A percentile compares a stretch with the other conserved stretches of the same genome.
Evolutionary conservation across 2,797 vertebrate genomes (phyloP).

Genomic region (Protonibea diacanthus): DNA sequence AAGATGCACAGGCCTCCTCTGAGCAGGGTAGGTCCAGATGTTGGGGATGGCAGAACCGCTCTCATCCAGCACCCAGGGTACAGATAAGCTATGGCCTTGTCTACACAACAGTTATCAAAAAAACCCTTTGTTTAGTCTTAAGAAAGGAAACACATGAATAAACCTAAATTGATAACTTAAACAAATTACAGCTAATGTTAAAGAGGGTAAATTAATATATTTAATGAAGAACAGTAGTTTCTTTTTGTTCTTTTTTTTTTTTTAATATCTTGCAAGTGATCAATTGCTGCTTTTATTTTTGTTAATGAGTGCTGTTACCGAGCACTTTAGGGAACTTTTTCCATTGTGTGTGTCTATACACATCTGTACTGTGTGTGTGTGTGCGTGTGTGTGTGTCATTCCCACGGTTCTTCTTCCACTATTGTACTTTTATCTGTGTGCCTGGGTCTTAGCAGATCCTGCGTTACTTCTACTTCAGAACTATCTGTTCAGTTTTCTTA

Average conservation of each 20-base stretch:
- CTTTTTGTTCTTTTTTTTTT: conserved; percentile 57
- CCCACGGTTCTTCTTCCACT: conserved; percentile 49
- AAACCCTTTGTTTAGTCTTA: conserved; percentile 86
- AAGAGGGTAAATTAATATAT: conserved; percentile 85
- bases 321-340: conserved; percentile 73
- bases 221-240: conserved; percentile 84
- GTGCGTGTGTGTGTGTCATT: conserved; percentile 51
- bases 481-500: conserved; percentile 54
- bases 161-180: conserved; percentile 80
- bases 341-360: conserved; percentile 35
- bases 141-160: conserved; percentile 77
- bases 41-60: conserved; percentile 91
- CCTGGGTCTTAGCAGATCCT: conserved; percentile 67
- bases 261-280: conserved; percentile 89
- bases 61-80: conserved; percentile 99
- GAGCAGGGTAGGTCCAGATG: conserved; percentile 91
- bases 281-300: conserved; percentile 80
- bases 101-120: conserved; percentile 81
- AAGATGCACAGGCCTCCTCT: conserved; percentile 96
- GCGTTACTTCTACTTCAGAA: conserved; percentile 64
- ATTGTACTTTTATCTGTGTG: conserved; percentile 58
- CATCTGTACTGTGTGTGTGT: conserved; percentile 44
- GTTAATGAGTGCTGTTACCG: conserved; percentile 68
- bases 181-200: conserved; percentile 81
- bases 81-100: conserved; percentile 96